A percentile compares a stretch with the other conserved stretches of the same genome.
Conservation (phyloP, 2,888 invertebrate species). For the Agriopis leucophaearia region DNA sequence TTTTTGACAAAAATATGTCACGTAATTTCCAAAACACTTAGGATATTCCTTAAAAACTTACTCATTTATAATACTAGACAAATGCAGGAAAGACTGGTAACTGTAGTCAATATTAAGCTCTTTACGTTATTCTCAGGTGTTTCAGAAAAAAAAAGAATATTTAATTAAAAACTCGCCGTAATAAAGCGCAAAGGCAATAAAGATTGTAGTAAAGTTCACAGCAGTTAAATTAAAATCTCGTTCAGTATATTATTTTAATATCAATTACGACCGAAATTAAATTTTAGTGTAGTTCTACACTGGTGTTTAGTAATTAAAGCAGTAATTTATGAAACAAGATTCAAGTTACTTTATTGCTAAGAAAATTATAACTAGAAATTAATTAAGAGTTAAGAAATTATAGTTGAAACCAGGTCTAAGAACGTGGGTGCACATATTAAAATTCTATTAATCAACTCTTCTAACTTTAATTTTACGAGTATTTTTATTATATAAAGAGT, state of each 20-base stretch:
- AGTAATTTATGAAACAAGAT: background rate
- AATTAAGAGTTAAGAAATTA: background rate
- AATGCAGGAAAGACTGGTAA: background rate
- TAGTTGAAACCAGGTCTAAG: too few species aligned
- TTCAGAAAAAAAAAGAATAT: background rate
- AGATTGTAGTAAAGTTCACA: background rate
- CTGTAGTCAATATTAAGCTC: too few species aligned
- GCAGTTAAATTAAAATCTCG: conserved; percentile 8
- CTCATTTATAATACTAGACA: too few species aligned
- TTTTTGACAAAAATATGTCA: too few species aligned
- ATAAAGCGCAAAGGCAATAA: conserved; percentile 7
- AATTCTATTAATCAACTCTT: too few species aligned
- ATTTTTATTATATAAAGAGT: too few species aligned
- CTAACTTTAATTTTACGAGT: too few species aligned
- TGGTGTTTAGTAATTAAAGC: background rate
- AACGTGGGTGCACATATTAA: too few species aligned
- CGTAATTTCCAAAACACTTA: too few species aligned
- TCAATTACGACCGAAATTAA: conserved; percentile 1
- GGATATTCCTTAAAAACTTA: too few species aligned
- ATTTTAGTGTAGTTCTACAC: background rate
- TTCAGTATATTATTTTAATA: conserved; percentile 9
- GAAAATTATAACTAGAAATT: background rate
- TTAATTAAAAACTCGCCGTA: conserved; percentile 3
- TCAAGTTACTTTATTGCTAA: background rate
- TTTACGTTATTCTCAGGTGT: background rate